Conservation (phyloP, 2,797 vertebrate genomes). For the Sphaeramia orbicularis region DNA sequence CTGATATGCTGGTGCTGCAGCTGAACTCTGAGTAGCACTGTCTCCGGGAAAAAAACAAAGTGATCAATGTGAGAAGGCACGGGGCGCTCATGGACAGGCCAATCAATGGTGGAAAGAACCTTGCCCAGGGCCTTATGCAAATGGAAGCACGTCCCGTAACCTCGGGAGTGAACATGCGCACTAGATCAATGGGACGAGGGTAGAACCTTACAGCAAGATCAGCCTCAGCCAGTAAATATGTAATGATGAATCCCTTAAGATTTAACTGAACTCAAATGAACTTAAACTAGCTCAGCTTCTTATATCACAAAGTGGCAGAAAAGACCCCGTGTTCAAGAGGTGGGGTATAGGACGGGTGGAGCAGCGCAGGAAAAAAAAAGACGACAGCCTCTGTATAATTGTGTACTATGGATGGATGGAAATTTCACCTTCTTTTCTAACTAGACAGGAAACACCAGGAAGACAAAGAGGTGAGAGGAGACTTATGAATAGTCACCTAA, state of each 20-base stretch:
- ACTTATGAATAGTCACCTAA: constrained; percentile 74
- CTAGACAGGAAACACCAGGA: constrained; percentile 26
- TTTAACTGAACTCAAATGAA: constrained; percentile 90
- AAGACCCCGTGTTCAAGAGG: constrained; percentile 46
- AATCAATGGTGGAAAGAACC: constrained; percentile 99
- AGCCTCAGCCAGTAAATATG: constrained; percentile 95
- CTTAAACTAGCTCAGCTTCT: constrained; percentile 74
- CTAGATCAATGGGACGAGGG: constrained; percentile 95
- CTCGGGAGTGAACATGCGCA: constrained; percentile 96
- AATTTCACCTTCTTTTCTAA: constrained; percentile 58
- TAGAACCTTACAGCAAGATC: constrained; percentile 97
- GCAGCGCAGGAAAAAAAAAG: constrained; percentile 24
- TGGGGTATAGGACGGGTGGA: constrained; percentile 36
- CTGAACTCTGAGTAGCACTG: constrained; percentile 95
- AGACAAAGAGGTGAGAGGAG: constrained; percentile 62
- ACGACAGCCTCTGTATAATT: constrained; percentile 43
- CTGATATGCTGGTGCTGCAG: constrained; percentile 87
- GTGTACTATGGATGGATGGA: constrained; percentile 55
- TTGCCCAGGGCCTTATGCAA: constrained; percentile 99
- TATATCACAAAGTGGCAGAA: constrained; percentile 72
- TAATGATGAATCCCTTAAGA: constrained; percentile 94
- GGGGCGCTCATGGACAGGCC: constrained; percentile 97
- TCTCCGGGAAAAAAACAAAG: constrained; percentile 94
- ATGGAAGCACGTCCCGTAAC: constrained; percentile 96
- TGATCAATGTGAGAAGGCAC: constrained; percentile 98